Evolutionary conservation across 2,113 vertebrate species (phyloP).

Genomic region (Pollachius pollachius): DNA sequence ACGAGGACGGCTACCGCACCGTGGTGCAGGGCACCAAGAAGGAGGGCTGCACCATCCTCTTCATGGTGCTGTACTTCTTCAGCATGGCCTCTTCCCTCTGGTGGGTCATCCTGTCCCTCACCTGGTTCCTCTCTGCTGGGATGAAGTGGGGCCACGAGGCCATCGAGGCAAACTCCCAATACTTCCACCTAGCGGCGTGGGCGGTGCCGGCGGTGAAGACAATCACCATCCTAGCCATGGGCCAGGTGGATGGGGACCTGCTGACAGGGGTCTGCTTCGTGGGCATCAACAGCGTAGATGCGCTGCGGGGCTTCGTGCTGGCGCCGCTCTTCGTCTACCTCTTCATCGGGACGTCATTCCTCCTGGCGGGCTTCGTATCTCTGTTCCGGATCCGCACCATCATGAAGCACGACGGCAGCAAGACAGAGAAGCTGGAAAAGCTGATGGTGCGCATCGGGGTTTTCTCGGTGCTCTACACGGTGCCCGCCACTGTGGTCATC

Average conservation of each 20-base stretch:
- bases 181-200: slow-evolving; percentile 97
- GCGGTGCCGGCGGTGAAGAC: slow-evolving; percentile 95
- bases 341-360: slow-evolving; percentile 96
- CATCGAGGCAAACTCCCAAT: slow-evolving; percentile 96
- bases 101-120: slow-evolving; percentile 96
- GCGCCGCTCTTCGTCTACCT: slow-evolving; percentile 95
- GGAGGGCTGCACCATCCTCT: slow-evolving; percentile 97
- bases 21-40: slow-evolving; percentile 98
- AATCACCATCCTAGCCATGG: slow-evolving; percentile 96
- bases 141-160: slow-evolving; percentile 99
- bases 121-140: slow-evolving; percentile 96
- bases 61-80: slow-evolving; percentile 98
- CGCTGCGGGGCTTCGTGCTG: slow-evolving; percentile 90
- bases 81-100: slow-evolving; percentile 99
- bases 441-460: slow-evolving; percentile 97
- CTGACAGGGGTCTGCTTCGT: slow-evolving; percentile 96
- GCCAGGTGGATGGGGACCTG: slow-evolving; percentile 92
- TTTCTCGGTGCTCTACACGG: slow-evolving; percentile 95
- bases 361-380: slow-evolving; percentile 94
- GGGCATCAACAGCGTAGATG: slow-evolving; percentile 90
- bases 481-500: slow-evolving; percentile 94
- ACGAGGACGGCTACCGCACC: slow-evolving; percentile 87
- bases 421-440: slow-evolving; percentile 97
- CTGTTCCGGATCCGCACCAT: slow-evolving; percentile 97
- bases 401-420: slow-evolving; percentile 98